Base-by-base conservation (phyloP, 2,888 invertebrate species). In the Chaitophorus viminalis region DNA sequence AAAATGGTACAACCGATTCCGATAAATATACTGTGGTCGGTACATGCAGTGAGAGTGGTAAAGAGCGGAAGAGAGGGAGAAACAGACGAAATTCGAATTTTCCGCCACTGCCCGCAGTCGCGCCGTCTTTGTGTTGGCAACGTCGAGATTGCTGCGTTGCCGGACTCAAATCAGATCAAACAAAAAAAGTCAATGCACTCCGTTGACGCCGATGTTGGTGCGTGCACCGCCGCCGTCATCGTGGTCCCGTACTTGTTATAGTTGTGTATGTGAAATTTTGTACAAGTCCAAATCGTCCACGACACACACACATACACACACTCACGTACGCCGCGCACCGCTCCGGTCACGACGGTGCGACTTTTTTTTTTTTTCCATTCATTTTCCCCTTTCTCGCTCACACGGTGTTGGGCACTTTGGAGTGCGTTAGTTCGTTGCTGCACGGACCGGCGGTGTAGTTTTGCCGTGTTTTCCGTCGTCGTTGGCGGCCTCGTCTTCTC, bases 141-240 rank as follows among this genome's bases (percentile, higher is more conserved):
- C 86, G 65, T 60, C 17, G 79, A 46, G 46, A 21, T 21, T 3
- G 31, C 68, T 36, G 52, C 74, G 86, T 87, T 87, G 86, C 79
- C 86, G 60, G 74, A 31, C n/a, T 9, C 25, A 25, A 8, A 5
- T 8, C 4, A 4, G 54, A 39, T 74, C 60, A 74, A 87, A 87
- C 86, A 87, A 87, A 87, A 87, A 87, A 87, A 87, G 86, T 87
- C 86, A 87, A 87, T 87, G 86, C 78, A 79, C 86, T 81, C 79
- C 72, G 39, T 54, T 1, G 46, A 65, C 29, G 60, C 65, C 8
- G 29, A 21, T 25, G 29, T 29, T 65, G 79, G 81, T 68, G 65
- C 18, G 65, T 79, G 65, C 29, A 68, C 54, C n/a, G 60, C 60
- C 79, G 33, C 4, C 36, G 36, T 4, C 54, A 33, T 1, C 18